phyloP scores from a whole-genome alignment of 2,888 invertebrate species.

The Tenthredo livida region DNA sequence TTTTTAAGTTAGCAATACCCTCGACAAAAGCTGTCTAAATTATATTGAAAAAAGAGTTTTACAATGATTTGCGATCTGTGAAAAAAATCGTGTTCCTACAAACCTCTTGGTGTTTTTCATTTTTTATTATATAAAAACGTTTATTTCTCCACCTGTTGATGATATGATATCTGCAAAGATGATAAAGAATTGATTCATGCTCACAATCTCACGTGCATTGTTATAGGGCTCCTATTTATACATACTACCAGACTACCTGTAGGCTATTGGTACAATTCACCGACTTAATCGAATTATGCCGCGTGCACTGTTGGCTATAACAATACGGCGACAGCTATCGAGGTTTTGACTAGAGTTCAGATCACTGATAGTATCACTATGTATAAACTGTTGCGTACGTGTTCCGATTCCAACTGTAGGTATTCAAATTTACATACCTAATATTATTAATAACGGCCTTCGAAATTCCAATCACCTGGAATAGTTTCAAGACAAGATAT shows the following conservation, averaged over 20 bases:
- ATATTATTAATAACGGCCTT: slow-evolving; percentile 12
- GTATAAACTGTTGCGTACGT: slow-evolving; percentile 20
- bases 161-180: background rate
- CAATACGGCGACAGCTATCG: background rate
- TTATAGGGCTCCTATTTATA: background rate
- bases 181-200: no score
- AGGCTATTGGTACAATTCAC: background rate
- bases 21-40: no score
- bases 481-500: background rate
- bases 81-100: no score
- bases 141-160: background rate
- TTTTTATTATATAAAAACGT: background rate
- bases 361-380: background rate
- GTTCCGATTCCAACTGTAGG: slow-evolving; percentile 16
- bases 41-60: no score
- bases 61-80: no score
- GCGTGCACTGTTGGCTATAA: background rate
- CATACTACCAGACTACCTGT: no score
- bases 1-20: no score
- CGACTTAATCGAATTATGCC: background rate
- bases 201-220: background rate
- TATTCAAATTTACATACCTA: slow-evolving; percentile 40
- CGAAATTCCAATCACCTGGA: background rate
- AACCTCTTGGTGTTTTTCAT: background rate
- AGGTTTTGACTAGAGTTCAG: slow-evolving; percentile 5